Evolutionary conservation across 64 coral and sea anemone genomes (phyloP).

Genomic region (Stichodactyla helianthus): DNA sequence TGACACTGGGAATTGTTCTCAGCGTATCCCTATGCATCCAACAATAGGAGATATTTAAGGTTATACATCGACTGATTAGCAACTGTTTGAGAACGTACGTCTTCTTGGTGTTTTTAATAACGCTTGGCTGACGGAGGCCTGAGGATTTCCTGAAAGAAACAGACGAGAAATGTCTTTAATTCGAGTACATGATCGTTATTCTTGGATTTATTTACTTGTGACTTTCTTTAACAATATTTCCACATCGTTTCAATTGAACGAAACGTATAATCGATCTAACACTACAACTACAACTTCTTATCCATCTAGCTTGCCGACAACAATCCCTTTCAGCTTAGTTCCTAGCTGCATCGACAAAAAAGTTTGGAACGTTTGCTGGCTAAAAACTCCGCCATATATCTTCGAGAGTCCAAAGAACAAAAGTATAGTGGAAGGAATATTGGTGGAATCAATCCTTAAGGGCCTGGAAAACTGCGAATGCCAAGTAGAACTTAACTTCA

Average conservation of each 20-base stretch:
- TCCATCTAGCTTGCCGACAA: not conserved
- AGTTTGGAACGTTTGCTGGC: slow-evolving; percentile 11
- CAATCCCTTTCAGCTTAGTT: not conserved
- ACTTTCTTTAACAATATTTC: not conserved
- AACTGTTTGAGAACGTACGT: too few relatives aligned
- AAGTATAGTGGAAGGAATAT: not conserved
- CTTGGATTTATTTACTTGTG: not conserved
- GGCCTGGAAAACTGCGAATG: not conserved
- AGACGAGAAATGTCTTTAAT: not conserved
- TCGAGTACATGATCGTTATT: not conserved
- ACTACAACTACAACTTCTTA: not conserved
- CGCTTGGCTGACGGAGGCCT: not conserved
- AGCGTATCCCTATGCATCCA: too few relatives aligned
- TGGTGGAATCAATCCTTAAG: not conserved
- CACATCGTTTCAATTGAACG: not conserved
- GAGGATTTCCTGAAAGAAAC: not conserved
- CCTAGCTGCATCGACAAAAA: slow-evolving; percentile 5
- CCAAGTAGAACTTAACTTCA: not conserved
- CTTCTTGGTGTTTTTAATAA: too few relatives aligned
- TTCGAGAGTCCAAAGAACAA: slow-evolving; percentile 2
- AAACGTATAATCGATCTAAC: not conserved
- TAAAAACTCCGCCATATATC: slow-evolving; percentile 8
- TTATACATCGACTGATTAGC: too few relatives aligned
- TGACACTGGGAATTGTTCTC: too few relatives aligned
- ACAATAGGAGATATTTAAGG: too few relatives aligned